Base-by-base conservation (phyloP, 2,113 vertebrate genomes). In the Crotalus viridis region DNA sequence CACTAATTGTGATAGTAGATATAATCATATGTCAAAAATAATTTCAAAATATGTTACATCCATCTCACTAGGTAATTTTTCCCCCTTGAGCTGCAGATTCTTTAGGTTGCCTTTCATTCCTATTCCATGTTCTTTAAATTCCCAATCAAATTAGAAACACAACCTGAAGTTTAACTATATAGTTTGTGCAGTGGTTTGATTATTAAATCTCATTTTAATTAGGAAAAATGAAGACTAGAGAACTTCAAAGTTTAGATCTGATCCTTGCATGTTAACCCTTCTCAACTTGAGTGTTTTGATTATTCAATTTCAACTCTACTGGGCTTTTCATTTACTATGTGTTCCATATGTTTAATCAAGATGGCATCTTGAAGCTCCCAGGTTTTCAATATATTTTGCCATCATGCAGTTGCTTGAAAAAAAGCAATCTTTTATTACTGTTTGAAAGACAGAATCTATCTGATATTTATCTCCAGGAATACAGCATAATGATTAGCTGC, bases 161-260 rank as follows among this genome's bases (percentile, higher is more conserved):
- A 98, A 97, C 97, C 93, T 96, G 90, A 95, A 96, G 94, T 96
- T 96, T 97, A 95, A 97, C 96, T 95, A 97, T 93, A 94, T 97
- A 96, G 96, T 97, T 98, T 98, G 97, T 97, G 97, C 97, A 98
- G 97, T 97, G 97, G 96, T 97, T 97, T 97, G 97, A 96, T 97
- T 98, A 98, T 98, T 98, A 98, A 98, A 97, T 97, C 97, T 97
- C 97, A 96, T 96, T 96, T 97, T 98, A 98, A 98, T 98, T 98
- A 97, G 96, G 91, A 96, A 97, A 97, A 98, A 98, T 98, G 97
- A 97, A 97, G 97, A 97, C 97, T 97, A 97, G 97, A 97, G 95
- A 97, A 98, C 97, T 98, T 98, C 98, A 98, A 98, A 98, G 97
- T 96, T 95, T 92, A 91, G 95, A 95, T 93, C 97, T 97, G 97